These are phyloP conservation scores for Nicator chloris DNA, from an alignment of 2,113 vertebrate species.

Conservation along the genomic window DNA sequence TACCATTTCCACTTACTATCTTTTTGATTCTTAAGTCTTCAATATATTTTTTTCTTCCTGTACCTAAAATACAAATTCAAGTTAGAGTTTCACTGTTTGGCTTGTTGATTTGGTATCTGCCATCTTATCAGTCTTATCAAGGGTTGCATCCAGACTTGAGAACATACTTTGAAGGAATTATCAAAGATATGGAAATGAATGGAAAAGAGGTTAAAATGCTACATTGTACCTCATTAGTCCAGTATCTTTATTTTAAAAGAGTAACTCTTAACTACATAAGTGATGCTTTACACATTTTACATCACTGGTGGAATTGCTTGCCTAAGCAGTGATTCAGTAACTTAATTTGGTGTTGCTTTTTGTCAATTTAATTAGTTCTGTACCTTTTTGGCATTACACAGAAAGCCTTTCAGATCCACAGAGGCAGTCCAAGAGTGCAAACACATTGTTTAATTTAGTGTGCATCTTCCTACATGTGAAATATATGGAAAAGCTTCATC, in stretches of 20 bases:
- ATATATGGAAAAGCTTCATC: neutral
- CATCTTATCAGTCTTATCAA: neutral
- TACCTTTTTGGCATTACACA: neutral
- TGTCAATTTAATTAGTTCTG: neutral
- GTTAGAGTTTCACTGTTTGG: neutral
- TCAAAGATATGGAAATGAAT: neutral
- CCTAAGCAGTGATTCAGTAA: neutral
- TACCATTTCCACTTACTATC: neutral
- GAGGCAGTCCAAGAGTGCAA: neutral
- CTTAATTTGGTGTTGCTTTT: neutral
- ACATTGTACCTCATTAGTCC: neutral
- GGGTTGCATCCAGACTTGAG: neutral
- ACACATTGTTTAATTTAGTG: neutral
- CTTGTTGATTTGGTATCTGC: neutral
- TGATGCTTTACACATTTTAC: neutral
- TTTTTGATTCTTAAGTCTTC: neutral
- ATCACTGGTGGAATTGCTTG: neutral
- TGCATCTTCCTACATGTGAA: neutral
- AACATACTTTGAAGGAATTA: neutral
- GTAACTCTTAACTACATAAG: neutral
- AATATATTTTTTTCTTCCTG: neutral
- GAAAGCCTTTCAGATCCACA: neutral
- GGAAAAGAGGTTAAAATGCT: neutral
- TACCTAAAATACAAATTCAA: neutral
- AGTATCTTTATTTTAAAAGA: neutral